These are phyloP conservation scores for Ammodytes dubius DNA, from an alignment of 2,113 vertebrate species.

Conservation along the genomic window DNA sequence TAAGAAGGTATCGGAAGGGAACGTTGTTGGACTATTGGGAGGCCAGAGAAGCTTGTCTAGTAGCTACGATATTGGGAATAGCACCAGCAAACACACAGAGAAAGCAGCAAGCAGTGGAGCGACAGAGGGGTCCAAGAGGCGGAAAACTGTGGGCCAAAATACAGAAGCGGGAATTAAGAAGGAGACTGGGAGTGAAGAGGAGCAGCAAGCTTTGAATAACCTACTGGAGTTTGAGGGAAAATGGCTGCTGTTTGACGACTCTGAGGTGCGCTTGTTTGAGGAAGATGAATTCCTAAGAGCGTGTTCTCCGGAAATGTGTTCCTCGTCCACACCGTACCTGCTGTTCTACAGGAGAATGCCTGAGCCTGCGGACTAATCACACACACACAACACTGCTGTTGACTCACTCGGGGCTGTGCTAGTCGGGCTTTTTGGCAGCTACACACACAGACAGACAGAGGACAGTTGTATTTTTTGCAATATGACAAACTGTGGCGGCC, in stretches of 20 bases:
- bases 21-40: conserved; percentile 89
- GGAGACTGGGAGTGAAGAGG: conserved; percentile 60
- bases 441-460: neutral
- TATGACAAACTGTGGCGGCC: neutral
- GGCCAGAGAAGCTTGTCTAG: conserved; percentile 92
- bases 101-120: conserved; percentile 68
- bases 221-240: conserved; percentile 94
- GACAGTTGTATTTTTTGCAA: conserved; percentile 12
- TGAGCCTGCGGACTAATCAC: conserved; percentile 5
- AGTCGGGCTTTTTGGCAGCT: neutral
- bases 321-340: conserved; percentile 96
- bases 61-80: conserved; percentile 83
- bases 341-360: conserved; percentile 92
- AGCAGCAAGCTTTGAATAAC: conserved; percentile 73
- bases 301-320: conserved; percentile 91
- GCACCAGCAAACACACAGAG: conserved; percentile 85
- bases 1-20: conserved; percentile 90
- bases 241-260: conserved; percentile 98
- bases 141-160: conserved; percentile 66
- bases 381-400: neutral
- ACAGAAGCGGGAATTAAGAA: conserved; percentile 58
- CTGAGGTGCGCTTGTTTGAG: conserved; percentile 94
- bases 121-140: conserved; percentile 75
- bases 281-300: conserved; percentile 94
- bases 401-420: neutral